Evolutionary conservation across 1,140 invertebrate species (phyloP), one percentile per base, ranked within the genome.

Genomic region (Tribolium madens): DNA sequence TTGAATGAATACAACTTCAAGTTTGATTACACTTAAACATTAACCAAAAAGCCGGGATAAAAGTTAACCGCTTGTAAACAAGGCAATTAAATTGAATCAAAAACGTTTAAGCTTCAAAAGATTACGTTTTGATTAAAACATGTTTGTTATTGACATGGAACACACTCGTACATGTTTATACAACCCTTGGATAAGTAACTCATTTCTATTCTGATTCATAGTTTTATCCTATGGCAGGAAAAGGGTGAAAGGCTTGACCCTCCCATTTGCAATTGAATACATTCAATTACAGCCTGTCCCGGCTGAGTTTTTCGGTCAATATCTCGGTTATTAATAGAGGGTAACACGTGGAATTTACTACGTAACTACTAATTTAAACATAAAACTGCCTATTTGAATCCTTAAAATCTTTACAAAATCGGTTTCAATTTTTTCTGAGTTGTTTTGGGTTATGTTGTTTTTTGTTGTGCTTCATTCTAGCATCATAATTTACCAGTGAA

Each of bases 401-500:
- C n/a, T n/a, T n/a, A n/a, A n/a, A n/a, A n/a, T n/a, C n/a, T n/a
- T n/a, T n/a, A n/a, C n/a, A n/a, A n/a, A n/a, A n/a, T n/a, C n/a
- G n/a, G n/a, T n/a, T n/a, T n/a, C n/a, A n/a, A n/a, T 10, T 9
- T 10, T 10, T 42, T 42, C n/a, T 42, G 36, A 26, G 6, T 42
- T 42, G 36, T 42, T 10, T 2, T 42, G n/a, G 9, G 36, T 42
- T 7, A n/a, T 42, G 36, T 42, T 42, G 33, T 36, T 4, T 42
- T 42, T 2, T n/a, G 21, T 26, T 26, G 36, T 42, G 36, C 9
- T n/a, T 42, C 36, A 42, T 42, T 42, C 36, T 7, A 7, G 36
- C 36, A 42, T 50, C 52, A 21, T 57, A 57, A 57, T 57, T 57
- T 57, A 57, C 52, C 52, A 57, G 17, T 57, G 52, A 17, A 57